Conservation (phyloP, 2,797 vertebrate genomes). For the Philypnodon macrostomus region DNA sequence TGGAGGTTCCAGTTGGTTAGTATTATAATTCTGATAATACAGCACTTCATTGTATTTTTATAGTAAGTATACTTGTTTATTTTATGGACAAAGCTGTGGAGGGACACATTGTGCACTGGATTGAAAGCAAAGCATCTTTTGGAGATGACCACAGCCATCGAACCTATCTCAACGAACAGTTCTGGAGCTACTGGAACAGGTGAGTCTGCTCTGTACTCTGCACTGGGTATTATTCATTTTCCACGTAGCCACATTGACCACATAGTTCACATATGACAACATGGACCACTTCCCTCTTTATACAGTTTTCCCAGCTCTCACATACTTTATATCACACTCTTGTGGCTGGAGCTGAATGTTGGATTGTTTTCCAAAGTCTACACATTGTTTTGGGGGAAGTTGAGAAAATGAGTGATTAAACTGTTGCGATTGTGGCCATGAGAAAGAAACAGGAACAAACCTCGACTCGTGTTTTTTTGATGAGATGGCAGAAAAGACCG, state of each 20-base stretch:
- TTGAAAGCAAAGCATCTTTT: slow-evolving; percentile 98
- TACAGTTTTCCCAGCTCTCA: background rate
- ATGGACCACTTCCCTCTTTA: slow-evolving; percentile 45
- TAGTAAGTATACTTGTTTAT: no score
- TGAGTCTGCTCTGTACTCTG: slow-evolving; percentile 37
- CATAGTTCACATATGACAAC: slow-evolving; percentile 37
- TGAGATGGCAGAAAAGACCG: no score
- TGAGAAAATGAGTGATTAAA: slow-evolving; percentile 59
- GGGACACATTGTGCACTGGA: slow-evolving; percentile 97
- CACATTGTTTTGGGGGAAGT: slow-evolving; percentile 61
- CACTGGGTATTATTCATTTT: background rate
- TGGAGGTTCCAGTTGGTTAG: slow-evolving; percentile 94
- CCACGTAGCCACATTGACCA: slow-evolving; percentile 7
- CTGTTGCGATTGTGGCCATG: slow-evolving; percentile 54
- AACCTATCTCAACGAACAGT: slow-evolving; percentile 94
- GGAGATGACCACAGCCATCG: slow-evolving; percentile 96
- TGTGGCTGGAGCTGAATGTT: slow-evolving; percentile 29
- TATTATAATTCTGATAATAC: slow-evolving; percentile 33
- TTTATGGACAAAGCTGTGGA: slow-evolving; percentile 92
- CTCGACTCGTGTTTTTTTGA: no score
- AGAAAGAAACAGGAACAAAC: slow-evolving; percentile 43
- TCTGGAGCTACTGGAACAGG: slow-evolving; percentile 99
- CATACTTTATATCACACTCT: slow-evolving; percentile 28
- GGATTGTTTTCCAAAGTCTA: slow-evolving; percentile 52
- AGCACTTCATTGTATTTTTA: no score